phyloP scores from a whole-genome alignment of 2,797 vertebrate species.

The Sparus aurata region DNA sequence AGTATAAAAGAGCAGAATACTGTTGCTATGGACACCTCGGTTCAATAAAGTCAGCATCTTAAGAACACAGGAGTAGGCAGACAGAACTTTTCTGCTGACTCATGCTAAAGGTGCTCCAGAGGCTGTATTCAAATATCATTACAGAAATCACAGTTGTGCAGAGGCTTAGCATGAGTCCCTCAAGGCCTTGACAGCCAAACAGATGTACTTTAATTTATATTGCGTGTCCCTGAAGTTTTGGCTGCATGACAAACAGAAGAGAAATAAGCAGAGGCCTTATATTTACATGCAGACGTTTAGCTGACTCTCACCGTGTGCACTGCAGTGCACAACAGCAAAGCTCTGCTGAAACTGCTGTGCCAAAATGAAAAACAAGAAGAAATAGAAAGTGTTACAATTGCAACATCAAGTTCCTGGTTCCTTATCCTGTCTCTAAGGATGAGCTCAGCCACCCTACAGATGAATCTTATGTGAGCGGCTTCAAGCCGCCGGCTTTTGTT shows the following conservation, averaged over 20 bases:
- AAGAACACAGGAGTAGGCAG: conserved; percentile 12
- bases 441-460: no score
- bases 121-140: conserved; percentile 56
- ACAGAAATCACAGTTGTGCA: conserved; percentile 35
- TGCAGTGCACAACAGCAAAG: neutral
- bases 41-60: conserved; percentile 42
- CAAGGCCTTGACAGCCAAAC: conserved; percentile 31
- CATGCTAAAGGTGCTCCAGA: conserved; percentile 37
- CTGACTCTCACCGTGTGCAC: neutral
- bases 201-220: conserved; percentile 45
- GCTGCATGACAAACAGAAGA: conserved; percentile 34
- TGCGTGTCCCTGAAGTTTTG: conserved; percentile 38
- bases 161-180: conserved; percentile 33
- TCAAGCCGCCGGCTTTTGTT: no score
- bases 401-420: no score
- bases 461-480: no score
- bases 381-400: neutral
- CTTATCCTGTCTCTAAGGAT: no score
- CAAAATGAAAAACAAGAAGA: neutral
- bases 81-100: conserved; percentile 56
- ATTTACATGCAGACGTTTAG: conserved; percentile 13
- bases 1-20: conserved; percentile 16
- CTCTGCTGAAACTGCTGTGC: neutral
- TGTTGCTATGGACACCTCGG: conserved; percentile 32
- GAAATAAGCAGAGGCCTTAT: conserved; percentile 23